Percentiles rank a stretch among this genome's conserved stretches.
phyloP scores from a whole-genome alignment of 1,140 invertebrate genomes.

The Hylyphantes graminicola region DNA sequence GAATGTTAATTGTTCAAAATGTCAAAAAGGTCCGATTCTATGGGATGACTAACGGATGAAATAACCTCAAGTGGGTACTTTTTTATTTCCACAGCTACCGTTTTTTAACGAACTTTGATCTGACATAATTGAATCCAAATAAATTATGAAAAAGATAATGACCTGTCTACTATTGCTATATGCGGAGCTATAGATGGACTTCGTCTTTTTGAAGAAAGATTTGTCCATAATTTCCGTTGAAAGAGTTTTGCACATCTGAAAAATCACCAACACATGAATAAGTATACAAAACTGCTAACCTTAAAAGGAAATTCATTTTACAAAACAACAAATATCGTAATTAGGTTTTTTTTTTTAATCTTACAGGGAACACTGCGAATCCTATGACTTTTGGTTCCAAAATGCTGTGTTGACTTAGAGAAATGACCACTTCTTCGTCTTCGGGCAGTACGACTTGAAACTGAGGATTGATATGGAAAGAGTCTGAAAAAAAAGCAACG shows the following conservation, averaged over 20 bases:
- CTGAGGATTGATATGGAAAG: conserved; percentile 94
- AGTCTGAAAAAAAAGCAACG: conserved; percentile 74
- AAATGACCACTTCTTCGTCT: conserved; percentile 86
- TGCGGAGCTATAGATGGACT: conserved; percentile 88
- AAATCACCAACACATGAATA: conserved; percentile 5
- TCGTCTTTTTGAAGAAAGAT: conserved; percentile 88
- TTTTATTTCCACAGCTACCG: no score
- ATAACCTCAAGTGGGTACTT: no score
- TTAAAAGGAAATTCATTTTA: no score
- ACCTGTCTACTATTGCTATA: conserved; percentile 93
- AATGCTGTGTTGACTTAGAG: conserved; percentile 89
- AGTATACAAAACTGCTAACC: no score
- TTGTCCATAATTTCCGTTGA: conserved; percentile 70
- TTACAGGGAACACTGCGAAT: conserved; percentile 83
- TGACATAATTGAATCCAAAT: background rate
- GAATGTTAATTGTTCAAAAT: no score
- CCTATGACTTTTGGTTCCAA: conserved; percentile 93
- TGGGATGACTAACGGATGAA: no score
- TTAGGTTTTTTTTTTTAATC: background rate
- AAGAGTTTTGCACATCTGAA: conserved; percentile 39
- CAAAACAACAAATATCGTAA: no score
- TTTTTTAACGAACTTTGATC: no score
- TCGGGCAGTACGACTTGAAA: conserved; percentile 81
- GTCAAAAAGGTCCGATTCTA: no score
- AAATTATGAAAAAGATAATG: conserved; percentile 65